These are phyloP conservation scores for Aporophyla lueneburgensis DNA, from an alignment of 2,888 invertebrate genomes.

Conservation along the genomic window DNA sequence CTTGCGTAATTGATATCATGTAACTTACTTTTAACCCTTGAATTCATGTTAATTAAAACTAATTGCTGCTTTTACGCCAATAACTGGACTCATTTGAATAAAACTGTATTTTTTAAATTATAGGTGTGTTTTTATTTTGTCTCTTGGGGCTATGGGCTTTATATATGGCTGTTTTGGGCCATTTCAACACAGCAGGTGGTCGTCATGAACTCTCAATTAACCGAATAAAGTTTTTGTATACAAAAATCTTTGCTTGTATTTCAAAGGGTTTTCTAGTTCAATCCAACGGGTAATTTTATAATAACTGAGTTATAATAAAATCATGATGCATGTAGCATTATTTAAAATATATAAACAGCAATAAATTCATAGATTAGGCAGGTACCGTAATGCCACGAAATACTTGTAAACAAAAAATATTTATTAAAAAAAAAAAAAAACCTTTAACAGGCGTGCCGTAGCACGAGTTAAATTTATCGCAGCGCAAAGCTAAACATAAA, in stretches of 20 bases:
- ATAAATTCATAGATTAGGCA: too few relatives aligned
- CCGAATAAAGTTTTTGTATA: not conserved
- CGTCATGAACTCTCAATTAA: slow-evolving; percentile 8
- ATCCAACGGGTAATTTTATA: too few relatives aligned
- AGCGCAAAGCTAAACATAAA: slow-evolving; percentile 13
- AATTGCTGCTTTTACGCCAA: slow-evolving; percentile 7
- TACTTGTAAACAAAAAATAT: too few relatives aligned
- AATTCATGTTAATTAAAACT: slow-evolving; percentile 13
- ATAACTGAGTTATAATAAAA: too few relatives aligned
- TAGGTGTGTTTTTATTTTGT: slow-evolving; percentile 17
- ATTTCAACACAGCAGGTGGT: not conserved
- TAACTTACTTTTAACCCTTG: slow-evolving; percentile 8
- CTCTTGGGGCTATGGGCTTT: slow-evolving; percentile 10
- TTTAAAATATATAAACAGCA: too few relatives aligned
- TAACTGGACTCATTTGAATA: slow-evolving; percentile 8
- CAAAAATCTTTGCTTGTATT: not conserved
- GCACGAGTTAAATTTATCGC: slow-evolving; percentile 21
- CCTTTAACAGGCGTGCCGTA: too few relatives aligned
- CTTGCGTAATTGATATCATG: slow-evolving; percentile 1
- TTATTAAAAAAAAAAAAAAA: slow-evolving; percentile 21
- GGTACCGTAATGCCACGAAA: too few relatives aligned
- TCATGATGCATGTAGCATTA: too few relatives aligned
- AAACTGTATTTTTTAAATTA: slow-evolving; percentile 23
- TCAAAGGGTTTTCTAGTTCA: not conserved
- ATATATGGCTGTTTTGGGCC: not conserved